Percentiles rank a stretch among this genome's conserved stretches.
These are phyloP conservation scores for Anser cygnoides DNA, from an alignment of 2,113 vertebrate species.

Conservation along the genomic window DNA sequence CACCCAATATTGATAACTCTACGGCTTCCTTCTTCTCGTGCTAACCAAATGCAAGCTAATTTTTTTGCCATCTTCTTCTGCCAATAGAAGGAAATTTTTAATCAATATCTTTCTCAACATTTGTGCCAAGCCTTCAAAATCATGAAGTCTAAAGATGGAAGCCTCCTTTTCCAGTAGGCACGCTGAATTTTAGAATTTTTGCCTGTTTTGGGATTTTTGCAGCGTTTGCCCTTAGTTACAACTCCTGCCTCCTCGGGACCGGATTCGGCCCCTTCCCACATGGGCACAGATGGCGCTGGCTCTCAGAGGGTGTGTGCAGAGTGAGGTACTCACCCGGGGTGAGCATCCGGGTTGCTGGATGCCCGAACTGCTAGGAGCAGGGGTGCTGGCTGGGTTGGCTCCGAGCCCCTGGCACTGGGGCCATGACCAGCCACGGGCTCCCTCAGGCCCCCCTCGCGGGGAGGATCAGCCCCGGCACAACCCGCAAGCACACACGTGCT, in stretches of 20 bases:
- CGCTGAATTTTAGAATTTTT: background rate
- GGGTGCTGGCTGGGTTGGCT: background rate
- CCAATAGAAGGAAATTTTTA: background rate
- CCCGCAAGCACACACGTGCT: background rate
- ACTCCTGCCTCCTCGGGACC: background rate
- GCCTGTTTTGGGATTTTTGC: background rate
- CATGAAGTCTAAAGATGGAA: background rate
- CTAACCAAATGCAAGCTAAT: background rate
- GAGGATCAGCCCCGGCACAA: background rate
- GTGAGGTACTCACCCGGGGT: background rate
- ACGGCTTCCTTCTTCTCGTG: background rate
- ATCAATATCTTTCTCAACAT: background rate
- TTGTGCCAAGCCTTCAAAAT: background rate
- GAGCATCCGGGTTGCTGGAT: too few relatives aligned
- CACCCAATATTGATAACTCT: background rate
- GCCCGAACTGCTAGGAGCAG: background rate
- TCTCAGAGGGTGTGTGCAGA: fast-evolving
- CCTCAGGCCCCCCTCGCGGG: background rate
- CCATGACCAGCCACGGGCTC: background rate
- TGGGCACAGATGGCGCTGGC: fast-evolving
- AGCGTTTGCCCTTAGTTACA: background rate
- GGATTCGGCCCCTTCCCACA: fast-evolving
- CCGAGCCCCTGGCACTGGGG: background rate
- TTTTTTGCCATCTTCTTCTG: background rate
- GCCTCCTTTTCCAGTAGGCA: background rate